Evolutionary conservation across 2,797 vertebrate species (phyloP).

Genomic region (Brachymystax lenok): DNA sequence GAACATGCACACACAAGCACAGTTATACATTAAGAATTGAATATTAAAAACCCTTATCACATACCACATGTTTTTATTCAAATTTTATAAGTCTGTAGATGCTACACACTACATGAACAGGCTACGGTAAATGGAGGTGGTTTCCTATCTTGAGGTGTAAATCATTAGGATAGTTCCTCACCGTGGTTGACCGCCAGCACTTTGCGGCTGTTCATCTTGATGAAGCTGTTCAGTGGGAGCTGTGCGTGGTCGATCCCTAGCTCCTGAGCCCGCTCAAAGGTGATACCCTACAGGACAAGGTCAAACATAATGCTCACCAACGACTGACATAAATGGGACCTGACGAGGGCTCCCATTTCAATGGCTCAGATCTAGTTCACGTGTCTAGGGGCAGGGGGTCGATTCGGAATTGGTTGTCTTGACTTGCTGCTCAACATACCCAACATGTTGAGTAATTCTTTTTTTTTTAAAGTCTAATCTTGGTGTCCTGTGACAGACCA

Average conservation of each 20-base stretch:
- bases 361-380: neutral
- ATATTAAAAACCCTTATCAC: neutral
- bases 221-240: constrained; percentile 90
- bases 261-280: constrained; percentile 85
- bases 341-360: neutral
- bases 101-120: neutral
- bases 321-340: neutral
- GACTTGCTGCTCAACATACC: no score
- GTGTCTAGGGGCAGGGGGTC: no score
- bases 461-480: no score
- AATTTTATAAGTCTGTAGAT: neutral
- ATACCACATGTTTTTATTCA: neutral
- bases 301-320: neutral
- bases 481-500: neutral
- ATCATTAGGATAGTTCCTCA: constrained; percentile 58
- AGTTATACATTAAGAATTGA: neutral
- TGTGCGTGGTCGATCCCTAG: constrained; percentile 90
- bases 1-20: constrained; percentile 24
- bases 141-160: neutral
- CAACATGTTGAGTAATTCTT: no score
- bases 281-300: constrained; percentile 78
- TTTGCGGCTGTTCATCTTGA: constrained; percentile 97
- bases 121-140: neutral
- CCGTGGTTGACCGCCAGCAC: constrained; percentile 96
- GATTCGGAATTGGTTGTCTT: no score